A percentile compares a stretch with the other conserved stretches of the same genome.
Evolutionary conservation across 1,140 invertebrate genomes (phyloP).

Genomic region (Bombus confusus): DNA sequence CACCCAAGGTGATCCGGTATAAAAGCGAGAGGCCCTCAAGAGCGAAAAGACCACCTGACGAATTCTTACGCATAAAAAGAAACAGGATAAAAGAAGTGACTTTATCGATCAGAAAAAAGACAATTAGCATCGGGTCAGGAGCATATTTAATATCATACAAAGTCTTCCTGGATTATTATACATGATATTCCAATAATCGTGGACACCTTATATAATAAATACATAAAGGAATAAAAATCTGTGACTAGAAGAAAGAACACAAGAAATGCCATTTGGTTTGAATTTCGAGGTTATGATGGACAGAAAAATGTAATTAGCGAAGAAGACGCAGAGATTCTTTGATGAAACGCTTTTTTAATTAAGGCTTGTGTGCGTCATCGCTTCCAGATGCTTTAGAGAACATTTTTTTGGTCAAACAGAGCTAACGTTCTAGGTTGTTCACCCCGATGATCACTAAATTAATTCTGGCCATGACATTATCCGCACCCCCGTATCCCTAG

Average conservation of each 20-base stretch:
- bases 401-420: background rate
- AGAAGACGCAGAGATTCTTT: too few species aligned
- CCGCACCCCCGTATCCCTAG: background rate
- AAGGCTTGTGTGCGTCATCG: constrained; percentile 1
- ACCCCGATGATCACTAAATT: constrained; percentile 9
- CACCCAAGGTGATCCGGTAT: constrained; percentile 65
- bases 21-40: constrained; percentile 47
- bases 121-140: background rate
- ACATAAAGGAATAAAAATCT: background rate
- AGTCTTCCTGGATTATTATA: background rate
- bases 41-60: background rate
- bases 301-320: background rate
- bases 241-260: background rate
- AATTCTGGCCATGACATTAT: constrained; percentile 25
- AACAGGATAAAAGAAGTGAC: background rate
- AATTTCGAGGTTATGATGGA: background rate
- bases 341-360: background rate
- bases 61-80: background rate
- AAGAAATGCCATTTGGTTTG: background rate
- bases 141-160: background rate
- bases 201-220: background rate
- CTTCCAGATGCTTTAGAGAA: constrained; percentile 10
- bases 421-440: background rate
- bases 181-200: too few species aligned
- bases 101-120: background rate